A percentile compares a stretch with the other conserved stretches of the same genome.
These are phyloP conservation scores for Nemopilema nomurai DNA, from an alignment of 30 jellyfish, hydroid and myxozoan genomes.

Conservation along the genomic window DNA sequence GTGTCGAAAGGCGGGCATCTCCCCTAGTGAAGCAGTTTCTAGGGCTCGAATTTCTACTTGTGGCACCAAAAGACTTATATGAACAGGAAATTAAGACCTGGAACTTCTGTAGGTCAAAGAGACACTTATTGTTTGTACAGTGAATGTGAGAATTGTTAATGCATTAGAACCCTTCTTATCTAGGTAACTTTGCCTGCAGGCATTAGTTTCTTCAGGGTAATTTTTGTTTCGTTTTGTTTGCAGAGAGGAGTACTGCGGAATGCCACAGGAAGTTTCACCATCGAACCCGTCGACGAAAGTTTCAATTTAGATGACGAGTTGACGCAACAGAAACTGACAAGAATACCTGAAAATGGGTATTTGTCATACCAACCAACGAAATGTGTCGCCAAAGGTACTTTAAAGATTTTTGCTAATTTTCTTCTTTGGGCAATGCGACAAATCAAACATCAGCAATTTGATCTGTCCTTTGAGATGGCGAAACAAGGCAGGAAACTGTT, in stretches of 20 bases:
- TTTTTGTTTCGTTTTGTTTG: conserved; percentile 12
- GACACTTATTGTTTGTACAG: no score
- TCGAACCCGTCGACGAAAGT: conserved; percentile 50
- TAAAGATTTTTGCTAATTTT: neutral
- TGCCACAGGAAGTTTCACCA: conserved; percentile 51
- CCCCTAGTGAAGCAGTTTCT: neutral
- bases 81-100: no score
- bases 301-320: conserved; percentile 35
- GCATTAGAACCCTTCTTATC: no score
- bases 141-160: no score
- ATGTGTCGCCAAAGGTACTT: conserved; percentile 57
- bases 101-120: no score
- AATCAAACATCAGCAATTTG: no score
- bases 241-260: conserved; percentile 69
- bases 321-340: conserved; percentile 22
- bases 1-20: neutral
- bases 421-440: no score
- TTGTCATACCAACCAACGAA: conserved; percentile 42
- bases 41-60: no score
- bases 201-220: no score
- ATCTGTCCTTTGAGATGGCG: neutral
- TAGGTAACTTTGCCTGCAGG: no score
- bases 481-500: neutral
- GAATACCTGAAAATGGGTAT: conserved; percentile 29
- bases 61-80: no score